A percentile compares a stretch with the other conserved stretches of the same genome.
Evolutionary conservation across 2,888 invertebrate species (phyloP).

Genomic region (Melangyna quadrimaculata): DNA sequence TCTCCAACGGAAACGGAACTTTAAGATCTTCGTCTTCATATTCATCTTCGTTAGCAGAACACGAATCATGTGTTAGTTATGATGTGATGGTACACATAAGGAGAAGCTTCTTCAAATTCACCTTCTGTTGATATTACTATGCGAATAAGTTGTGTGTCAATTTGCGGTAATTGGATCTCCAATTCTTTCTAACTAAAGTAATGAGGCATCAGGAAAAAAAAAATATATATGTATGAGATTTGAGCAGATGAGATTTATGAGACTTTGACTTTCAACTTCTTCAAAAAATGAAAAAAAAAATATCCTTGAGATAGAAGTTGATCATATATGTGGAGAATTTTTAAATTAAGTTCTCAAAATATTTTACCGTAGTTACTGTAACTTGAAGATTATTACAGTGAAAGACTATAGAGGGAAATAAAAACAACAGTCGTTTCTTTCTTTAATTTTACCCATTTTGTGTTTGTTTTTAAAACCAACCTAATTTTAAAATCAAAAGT

Average conservation of each 20-base stretch:
- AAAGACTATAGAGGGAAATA: not conserved
- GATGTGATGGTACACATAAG: slow-evolving; percentile 1
- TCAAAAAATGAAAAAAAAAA: not conserved
- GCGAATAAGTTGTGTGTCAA: slow-evolving; percentile 64
- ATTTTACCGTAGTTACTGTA: not conserved
- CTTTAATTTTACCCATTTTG: not conserved
- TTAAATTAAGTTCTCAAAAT: not conserved
- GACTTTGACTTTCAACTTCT: not conserved
- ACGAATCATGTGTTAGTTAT: slow-evolving; percentile 1
- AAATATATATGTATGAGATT: not conserved
- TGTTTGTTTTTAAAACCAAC: too few relatives aligned
- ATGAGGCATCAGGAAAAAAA: slow-evolving; percentile 14
- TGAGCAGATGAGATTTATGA: not conserved
- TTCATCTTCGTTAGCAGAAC: not conserved
- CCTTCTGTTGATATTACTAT: slow-evolving; percentile 54
- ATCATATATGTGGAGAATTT: not conserved
- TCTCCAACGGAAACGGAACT: slow-evolving; percentile 12
- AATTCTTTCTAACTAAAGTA: slow-evolving; percentile 51
- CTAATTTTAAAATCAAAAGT: too few relatives aligned
- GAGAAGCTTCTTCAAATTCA: slow-evolving; percentile 25
- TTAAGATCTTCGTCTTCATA: not conserved
- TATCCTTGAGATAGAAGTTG: not conserved
- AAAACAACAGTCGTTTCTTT: not conserved
- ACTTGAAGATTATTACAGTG: not conserved
- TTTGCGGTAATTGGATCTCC: slow-evolving; percentile 69